Evolutionary conservation across 1,140 invertebrate species (phyloP).

Genomic region (Macrotrachela quadricornifera): DNA sequence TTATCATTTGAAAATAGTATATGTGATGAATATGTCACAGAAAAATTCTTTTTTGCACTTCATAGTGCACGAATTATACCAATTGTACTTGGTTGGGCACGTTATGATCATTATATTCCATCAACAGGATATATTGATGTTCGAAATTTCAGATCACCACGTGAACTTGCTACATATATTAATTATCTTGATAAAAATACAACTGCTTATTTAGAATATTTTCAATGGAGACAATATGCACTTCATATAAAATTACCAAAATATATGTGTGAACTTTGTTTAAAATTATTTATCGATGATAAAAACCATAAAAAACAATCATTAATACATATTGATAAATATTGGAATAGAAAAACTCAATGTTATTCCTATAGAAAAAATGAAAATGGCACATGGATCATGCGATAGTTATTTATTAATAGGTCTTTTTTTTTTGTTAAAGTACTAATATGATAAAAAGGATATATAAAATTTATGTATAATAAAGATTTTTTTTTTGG

Average conservation of each 20-base stretch:
- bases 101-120: background rate
- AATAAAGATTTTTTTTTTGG: too few relatives aligned
- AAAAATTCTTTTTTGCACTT: slow-evolving; percentile 15
- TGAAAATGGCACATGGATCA: too few relatives aligned
- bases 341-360: background rate
- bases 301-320: background rate
- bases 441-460: too few relatives aligned
- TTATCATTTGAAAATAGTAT: slow-evolving; percentile 17
- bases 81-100: slow-evolving; percentile 1
- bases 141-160: slow-evolving; percentile 6
- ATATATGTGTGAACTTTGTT: slow-evolving; percentile 3
- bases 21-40: slow-evolving; percentile 17
- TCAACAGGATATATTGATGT: slow-evolving; percentile 8
- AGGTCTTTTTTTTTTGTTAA: too few relatives aligned
- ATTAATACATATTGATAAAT: background rate
- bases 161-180: slow-evolving; percentile 10
- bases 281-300: slow-evolving; percentile 1
- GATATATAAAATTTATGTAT: too few relatives aligned
- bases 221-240: slow-evolving; percentile 1
- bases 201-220: slow-evolving; percentile 1
- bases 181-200: slow-evolving; percentile 8
- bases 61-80: background rate
- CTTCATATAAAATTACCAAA: background rate
- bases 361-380: too few relatives aligned
- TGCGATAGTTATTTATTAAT: too few relatives aligned